Evolutionary conservation across 1,140 invertebrate species (phyloP).

Genomic region (Popillia japonica): DNA sequence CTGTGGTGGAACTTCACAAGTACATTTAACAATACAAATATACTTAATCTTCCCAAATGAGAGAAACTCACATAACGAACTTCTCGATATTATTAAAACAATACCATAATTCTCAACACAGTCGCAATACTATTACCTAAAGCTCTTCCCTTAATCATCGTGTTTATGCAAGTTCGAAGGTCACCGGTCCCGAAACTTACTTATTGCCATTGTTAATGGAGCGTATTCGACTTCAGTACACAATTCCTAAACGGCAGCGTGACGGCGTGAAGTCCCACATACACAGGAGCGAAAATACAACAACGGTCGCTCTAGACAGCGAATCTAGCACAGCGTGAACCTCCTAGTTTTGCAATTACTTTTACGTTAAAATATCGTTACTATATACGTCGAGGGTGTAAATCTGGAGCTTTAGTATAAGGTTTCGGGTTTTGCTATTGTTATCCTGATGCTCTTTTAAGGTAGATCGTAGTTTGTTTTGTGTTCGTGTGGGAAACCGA

Average conservation of each 20-base stretch:
- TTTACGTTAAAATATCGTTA: background rate
- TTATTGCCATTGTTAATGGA: constrained; percentile 1
- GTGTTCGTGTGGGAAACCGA: too few species aligned
- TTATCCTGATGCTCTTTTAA: too few species aligned
- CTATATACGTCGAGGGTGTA: background rate
- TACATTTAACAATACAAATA: too few species aligned
- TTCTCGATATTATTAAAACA: too few species aligned
- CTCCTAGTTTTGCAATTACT: background rate
- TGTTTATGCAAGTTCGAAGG: constrained; percentile 1
- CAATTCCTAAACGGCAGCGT: background rate
- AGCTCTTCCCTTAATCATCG: background rate
- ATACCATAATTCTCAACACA: background rate
- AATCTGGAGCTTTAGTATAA: background rate
- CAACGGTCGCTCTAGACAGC: background rate
- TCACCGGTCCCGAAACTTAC: background rate
- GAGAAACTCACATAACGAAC: too few species aligned
- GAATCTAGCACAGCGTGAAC: background rate
- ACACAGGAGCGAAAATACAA: background rate
- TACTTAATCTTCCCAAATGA: too few species aligned
- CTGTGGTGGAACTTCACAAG: too few species aligned
- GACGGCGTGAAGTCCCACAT: background rate
- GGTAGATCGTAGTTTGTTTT: too few species aligned
- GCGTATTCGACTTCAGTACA: background rate
- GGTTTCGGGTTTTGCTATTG: background rate
- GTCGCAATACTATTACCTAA: background rate